phyloP scores from a whole-genome alignment of 2,888 invertebrate species.

The Coecobrya sp. region DNA sequence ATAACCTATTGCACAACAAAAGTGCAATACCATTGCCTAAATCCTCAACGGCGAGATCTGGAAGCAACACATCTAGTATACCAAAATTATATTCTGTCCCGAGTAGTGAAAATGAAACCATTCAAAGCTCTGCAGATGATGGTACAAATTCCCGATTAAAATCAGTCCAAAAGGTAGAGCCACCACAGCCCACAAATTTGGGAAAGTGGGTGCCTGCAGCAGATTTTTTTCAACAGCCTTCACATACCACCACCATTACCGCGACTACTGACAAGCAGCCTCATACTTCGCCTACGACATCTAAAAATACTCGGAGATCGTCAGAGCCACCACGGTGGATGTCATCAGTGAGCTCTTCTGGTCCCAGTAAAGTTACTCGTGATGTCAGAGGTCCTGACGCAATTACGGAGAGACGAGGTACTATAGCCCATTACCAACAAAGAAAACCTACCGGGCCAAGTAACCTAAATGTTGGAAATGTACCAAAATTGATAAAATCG shows the following conservation, averaged over 20 bases:
- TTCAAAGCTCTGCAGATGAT: not conserved
- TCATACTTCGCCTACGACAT: slow-evolving; percentile 31
- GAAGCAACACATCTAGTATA: slow-evolving; percentile 50
- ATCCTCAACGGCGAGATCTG: not conserved
- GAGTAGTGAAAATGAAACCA: not conserved
- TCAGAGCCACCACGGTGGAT: slow-evolving; percentile 58
- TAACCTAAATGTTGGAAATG: not conserved
- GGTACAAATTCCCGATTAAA: slow-evolving; percentile 17
- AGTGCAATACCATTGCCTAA: slow-evolving; percentile 67
- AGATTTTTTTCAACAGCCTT: slow-evolving; percentile 55
- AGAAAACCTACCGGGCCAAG: not conserved
- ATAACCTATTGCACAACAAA: slow-evolving; percentile 45
- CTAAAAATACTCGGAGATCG: slow-evolving; percentile 40
- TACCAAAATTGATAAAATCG: slow-evolving; percentile 45
- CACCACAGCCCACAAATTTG: slow-evolving; percentile 59
- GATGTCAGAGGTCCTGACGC: not conserved
- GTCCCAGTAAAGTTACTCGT: not conserved
- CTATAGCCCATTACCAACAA: slow-evolving; percentile 37
- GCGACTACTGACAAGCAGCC: not conserved
- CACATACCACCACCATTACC: too few species aligned
- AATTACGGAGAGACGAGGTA: slow-evolving; percentile 42
- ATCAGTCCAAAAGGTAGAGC: not conserved
- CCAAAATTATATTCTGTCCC: slow-evolving; percentile 78
- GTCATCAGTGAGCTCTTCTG: not conserved
- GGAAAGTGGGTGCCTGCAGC: slow-evolving; percentile 75